Evolutionary conservation across 1,140 invertebrate genomes (phyloP), one percentile per base, ranked within the genome.

Genomic region (Diprion similis): DNA sequence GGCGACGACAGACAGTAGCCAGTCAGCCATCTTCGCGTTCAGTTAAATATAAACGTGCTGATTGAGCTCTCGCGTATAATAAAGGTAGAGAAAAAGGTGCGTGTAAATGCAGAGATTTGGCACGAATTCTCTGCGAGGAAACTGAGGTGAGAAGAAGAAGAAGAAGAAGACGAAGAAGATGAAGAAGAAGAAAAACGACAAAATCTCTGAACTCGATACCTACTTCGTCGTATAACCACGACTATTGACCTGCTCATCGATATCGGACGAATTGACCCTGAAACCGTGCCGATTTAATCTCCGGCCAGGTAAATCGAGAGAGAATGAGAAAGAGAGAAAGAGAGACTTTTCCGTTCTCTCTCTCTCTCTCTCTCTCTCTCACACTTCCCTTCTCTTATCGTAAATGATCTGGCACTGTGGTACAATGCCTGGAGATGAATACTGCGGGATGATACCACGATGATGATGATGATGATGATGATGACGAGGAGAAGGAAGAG

Each of bases 361-460:
- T 17, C 11, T 59, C 11, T 17, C 51, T 17, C 51, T 59, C 11
- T 17, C 11, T 59, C 11, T 59, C 6, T 17, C 51, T 17, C 11
- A 6, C 51, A 6, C 51, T 59, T 4, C 9, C 11, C 4, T 8
- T 59, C 51, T 13, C 11, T 59, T 59, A 59, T 59, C 51, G 51
- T 59, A 17, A 59, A 59, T 59, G 4, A 59, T 17, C 11, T 17
- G 51, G n/a, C 9, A 17, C 51, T 3, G 51, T 17, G 6, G 51
- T 37, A 59, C 51, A 59, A 59, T 59, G 51, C 51, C 51, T 59
- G 11, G 2, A 6, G 24, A 37, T 37, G 24, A 37, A 37, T 37
- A 37, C 24, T 48, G 68, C 71, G 65, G 37, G 11, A 73, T 59
- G 66, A 64, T 17, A 59, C 67, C 48, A 73, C n/a, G 68, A 73